Evolutionary conservation across 64 coral and sea anemone species (phyloP), one percentile per base, ranked within the genome.

Genomic region (Porites australiensis): DNA sequence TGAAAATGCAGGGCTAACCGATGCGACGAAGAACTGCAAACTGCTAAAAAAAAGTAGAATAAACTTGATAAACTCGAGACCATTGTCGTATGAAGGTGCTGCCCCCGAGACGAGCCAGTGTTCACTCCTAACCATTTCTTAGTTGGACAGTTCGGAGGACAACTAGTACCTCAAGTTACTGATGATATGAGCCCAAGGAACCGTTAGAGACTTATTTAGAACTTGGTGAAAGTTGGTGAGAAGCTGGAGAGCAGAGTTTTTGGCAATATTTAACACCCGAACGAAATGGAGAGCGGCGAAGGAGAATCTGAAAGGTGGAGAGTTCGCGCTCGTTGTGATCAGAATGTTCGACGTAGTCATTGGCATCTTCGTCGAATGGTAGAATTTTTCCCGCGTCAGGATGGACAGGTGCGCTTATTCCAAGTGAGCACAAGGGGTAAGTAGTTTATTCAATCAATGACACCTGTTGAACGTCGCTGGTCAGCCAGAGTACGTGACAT

Each of bases 11-110:
- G 66, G 65, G 13, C 62, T 89, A 5, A 77, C 45, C 16, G 75
- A 93, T 58, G 89, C 16, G 75, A 93, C 47, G 89, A 95, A 8
- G 82, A 91, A 21, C 79, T 96, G 1, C 15, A 72, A 10, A 88
- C 94, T 63, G 89, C 78, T 0, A 52, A 81, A 16, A 79, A 79
- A 5, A 81, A 91, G 27, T 57, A 23, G 46, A 47, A 88, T 91
- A 19, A 66, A 15, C 1, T n/a, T 95, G 20, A 73, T 95, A 74
- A 95, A 95, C 44, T 90, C 70, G 13, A 37, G 80, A 47, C 69
- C 90, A 1, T n/a, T 65, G 11, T 52, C 53, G 1, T 92, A 92
- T 77, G 80, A 70, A 13, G 60, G 72, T 14, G 4, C 62, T 16
- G 88, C 83, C 55, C 49, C 86, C 77, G 9, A 3, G 66, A 89